A percentile compares a stretch with the other conserved stretches of the same genome.
Evolutionary conservation across 2,113 vertebrate genomes (phyloP).

Genomic region (Micromys minutus): DNA sequence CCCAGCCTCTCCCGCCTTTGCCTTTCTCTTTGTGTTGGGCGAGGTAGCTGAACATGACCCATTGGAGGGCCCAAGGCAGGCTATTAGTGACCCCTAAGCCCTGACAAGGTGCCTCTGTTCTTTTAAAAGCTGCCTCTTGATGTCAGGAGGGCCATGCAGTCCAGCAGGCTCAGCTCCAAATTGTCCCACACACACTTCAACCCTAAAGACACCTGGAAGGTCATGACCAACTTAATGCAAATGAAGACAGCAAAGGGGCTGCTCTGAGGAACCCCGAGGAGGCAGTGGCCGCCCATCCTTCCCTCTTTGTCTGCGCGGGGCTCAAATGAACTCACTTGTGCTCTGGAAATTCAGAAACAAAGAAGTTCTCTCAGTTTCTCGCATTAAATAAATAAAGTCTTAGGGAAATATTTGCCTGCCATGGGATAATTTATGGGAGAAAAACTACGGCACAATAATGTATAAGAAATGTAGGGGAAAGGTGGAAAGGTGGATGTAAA

Average conservation of each 20-base stretch:
- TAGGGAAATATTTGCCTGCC: constrained; percentile 48
- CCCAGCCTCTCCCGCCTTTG: constrained; percentile 82
- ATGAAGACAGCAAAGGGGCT: constrained; percentile 83
- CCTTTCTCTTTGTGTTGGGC: constrained; percentile 90
- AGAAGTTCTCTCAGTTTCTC: constrained; percentile 27
- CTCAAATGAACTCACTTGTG: neutral
- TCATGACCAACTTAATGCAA: constrained; percentile 89
- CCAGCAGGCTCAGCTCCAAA: constrained; percentile 85
- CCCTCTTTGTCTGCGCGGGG: neutral
- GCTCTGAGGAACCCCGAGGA: constrained; percentile 81
- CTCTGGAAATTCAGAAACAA: constrained; percentile 35
- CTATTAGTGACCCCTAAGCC: constrained; percentile 95
- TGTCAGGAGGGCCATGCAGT: constrained; percentile 89
- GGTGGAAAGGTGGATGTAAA: constrained; percentile 37
- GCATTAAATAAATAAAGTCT: neutral
- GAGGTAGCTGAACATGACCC: constrained; percentile 86
- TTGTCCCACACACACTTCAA: constrained; percentile 92
- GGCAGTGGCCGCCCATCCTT: constrained; percentile 71
- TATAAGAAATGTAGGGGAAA: neutral
- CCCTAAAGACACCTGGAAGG: constrained; percentile 95
- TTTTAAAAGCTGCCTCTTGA: constrained; percentile 90
- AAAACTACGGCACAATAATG: constrained; percentile 36
- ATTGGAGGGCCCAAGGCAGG: constrained; percentile 90
- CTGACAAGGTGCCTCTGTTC: constrained; percentile 90
- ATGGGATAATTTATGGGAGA: constrained; percentile 51